Conservation (phyloP, 2,888 invertebrate genomes). For the Chydorus sphaericus region DNA sequence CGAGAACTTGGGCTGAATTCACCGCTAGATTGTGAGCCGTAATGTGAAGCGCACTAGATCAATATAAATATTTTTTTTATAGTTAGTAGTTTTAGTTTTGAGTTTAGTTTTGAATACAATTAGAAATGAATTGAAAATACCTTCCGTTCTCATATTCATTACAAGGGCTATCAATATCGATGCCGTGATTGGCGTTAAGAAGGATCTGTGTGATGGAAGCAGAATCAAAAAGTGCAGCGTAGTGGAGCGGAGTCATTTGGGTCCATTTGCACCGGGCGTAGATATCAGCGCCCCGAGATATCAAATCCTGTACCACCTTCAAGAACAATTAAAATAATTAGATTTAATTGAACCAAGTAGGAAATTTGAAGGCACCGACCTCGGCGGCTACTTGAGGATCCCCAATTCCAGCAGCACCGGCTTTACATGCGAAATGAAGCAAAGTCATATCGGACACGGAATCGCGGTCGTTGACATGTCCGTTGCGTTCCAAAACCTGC, state of each 20-base stretch:
- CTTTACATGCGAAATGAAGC: slow-evolving; percentile 35
- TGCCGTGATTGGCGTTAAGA: slow-evolving; percentile 25
- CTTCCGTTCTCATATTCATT: slow-evolving; percentile 34
- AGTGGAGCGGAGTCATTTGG: slow-evolving; percentile 36
- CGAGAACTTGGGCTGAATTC: slow-evolving; percentile 28
- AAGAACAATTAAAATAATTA: not conserved
- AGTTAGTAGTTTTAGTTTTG: no score
- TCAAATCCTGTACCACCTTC: slow-evolving; percentile 23
- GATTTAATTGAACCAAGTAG: not conserved
- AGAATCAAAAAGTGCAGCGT: slow-evolving; percentile 36
- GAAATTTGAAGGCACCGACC: slow-evolving; percentile 13
- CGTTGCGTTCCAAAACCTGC: slow-evolving; percentile 32
- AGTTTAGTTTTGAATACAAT: no score
- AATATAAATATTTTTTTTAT: no score
- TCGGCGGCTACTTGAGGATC: slow-evolving; percentile 22
- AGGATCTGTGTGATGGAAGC: slow-evolving; percentile 30
- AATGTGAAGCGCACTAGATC: slow-evolving; percentile 34
- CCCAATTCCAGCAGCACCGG: slow-evolving; percentile 33
- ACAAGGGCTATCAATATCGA: slow-evolving; percentile 28
- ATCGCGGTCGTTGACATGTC: slow-evolving; percentile 35
- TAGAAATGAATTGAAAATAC: no score
- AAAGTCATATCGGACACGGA: slow-evolving; percentile 36
- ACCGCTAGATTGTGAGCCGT: slow-evolving; percentile 33
- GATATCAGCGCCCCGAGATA: slow-evolving; percentile 30
- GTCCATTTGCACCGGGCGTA: slow-evolving; percentile 35